Percentiles rank a stretch among this genome's conserved stretches.
Evolutionary conservation across 2,797 vertebrate genomes (phyloP).

Genomic region (Ciconia nigra): DNA sequence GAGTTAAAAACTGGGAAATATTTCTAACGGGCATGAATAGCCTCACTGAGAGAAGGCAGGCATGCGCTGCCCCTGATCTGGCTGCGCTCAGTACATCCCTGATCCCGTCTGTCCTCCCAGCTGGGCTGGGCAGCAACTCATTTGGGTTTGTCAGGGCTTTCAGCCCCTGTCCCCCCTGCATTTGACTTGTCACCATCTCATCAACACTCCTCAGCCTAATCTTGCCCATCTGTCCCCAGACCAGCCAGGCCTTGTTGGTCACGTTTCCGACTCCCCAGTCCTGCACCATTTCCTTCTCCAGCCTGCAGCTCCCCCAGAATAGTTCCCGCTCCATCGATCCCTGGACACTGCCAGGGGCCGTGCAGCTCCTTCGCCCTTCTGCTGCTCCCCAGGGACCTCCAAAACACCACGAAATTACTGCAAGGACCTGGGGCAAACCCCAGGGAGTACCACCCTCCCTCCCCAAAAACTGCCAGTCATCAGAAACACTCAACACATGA

Average conservation of each 20-base stretch:
- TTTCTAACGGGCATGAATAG: background rate
- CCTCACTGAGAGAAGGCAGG: background rate
- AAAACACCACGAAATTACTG: background rate
- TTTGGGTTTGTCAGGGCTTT: background rate
- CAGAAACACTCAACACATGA: background rate
- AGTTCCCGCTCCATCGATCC: rapidly evolving
- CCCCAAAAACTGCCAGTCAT: background rate
- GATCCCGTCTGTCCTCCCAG: background rate
- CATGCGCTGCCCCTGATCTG: background rate
- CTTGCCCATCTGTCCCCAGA: background rate
- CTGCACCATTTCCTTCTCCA: background rate
- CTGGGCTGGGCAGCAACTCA: background rate
- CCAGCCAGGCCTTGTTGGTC: background rate
- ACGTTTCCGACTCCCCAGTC: rapidly evolving
- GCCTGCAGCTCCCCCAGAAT: background rate
- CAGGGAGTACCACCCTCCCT: background rate
- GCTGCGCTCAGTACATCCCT: background rate
- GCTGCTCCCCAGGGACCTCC: background rate
- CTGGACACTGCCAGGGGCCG: rapidly evolving
- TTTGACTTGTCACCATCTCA: background rate
- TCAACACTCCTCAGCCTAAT: background rate
- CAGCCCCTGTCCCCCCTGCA: background rate
- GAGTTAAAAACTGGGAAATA: background rate
- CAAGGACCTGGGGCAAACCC: background rate
- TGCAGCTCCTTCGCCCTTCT: background rate